Evolutionary conservation across 2,113 vertebrate genomes (phyloP).

Genomic region (Myocastor coypus): DNA sequence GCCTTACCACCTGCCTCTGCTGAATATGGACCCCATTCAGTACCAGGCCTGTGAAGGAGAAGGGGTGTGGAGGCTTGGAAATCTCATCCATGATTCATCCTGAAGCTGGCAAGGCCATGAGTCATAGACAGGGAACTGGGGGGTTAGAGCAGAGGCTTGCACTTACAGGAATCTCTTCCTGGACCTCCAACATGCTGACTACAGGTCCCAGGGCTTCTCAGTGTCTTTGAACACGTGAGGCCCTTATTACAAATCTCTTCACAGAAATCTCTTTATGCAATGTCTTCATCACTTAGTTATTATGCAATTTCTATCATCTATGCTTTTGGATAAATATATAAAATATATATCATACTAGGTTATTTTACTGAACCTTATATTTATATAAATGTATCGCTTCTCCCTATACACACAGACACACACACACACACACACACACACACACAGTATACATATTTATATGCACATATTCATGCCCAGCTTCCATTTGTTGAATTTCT

Average conservation of each 20-base stretch:
- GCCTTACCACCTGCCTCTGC: neutral
- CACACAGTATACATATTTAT: neutral
- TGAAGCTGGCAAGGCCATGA: neutral
- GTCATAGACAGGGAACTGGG: neutral
- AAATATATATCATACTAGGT: neutral
- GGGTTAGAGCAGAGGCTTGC: neutral
- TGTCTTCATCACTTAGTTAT: neutral
- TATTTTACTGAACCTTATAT: neutral
- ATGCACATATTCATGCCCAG: neutral
- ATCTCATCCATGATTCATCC: neutral
- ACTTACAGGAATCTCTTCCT: neutral
- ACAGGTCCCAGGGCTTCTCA: neutral
- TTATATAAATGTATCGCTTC: neutral
- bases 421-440: neutral
- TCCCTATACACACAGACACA: neutral
- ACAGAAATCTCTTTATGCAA: neutral
- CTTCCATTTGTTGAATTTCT: neutral
- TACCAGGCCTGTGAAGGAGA: too few relatives aligned
- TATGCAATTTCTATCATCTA: neutral
- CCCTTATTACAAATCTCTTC: neutral
- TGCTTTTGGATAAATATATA: neutral
- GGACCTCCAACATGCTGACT: neutral
- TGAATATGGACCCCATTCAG: neutral
- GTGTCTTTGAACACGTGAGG: neutral
- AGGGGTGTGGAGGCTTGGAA: neutral